These are phyloP conservation scores for Silurus lanzhouensis DNA, from an alignment of 2,797 vertebrate genomes.

Conservation along the genomic window DNA sequence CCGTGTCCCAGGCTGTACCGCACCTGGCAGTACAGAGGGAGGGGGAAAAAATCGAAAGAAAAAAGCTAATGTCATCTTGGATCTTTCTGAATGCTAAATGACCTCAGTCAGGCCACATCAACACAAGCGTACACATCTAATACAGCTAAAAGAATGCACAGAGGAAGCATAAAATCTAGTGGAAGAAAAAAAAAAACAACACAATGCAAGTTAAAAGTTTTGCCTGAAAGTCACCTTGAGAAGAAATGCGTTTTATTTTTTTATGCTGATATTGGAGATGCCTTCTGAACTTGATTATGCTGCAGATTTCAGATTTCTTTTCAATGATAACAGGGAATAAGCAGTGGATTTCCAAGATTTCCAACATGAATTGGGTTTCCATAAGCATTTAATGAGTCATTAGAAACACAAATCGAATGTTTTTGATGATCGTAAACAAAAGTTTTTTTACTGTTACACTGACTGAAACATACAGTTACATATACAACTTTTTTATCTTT, in stretches of 20 bases:
- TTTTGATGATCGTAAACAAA: not conserved
- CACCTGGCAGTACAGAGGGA: constrained; percentile 17
- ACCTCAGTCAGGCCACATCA: constrained; percentile 19
- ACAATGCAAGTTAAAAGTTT: not conserved
- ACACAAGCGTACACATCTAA: not conserved
- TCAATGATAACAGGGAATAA: no score
- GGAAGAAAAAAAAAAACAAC: no score
- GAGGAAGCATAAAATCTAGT: not conserved
- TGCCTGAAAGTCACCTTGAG: constrained; percentile 9
- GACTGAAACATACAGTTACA: not conserved
- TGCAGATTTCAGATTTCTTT: not conserved
- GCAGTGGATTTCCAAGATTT: not conserved
- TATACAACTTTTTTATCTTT: not conserved
- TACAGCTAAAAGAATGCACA: not conserved
- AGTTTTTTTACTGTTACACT: not conserved
- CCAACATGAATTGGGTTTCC: not conserved
- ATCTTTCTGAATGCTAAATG: constrained; percentile 29
- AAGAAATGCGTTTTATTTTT: not conserved
- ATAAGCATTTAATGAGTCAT: not conserved
- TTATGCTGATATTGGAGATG: not conserved
- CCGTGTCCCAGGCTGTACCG: constrained; percentile 25
- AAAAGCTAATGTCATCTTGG: constrained; percentile 7
- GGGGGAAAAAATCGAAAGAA: not conserved
- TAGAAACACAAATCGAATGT: not conserved
- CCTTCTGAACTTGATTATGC: not conserved